Conservation (phyloP, 2,888 invertebrate species). For the Dryobotodes eremita region DNA sequence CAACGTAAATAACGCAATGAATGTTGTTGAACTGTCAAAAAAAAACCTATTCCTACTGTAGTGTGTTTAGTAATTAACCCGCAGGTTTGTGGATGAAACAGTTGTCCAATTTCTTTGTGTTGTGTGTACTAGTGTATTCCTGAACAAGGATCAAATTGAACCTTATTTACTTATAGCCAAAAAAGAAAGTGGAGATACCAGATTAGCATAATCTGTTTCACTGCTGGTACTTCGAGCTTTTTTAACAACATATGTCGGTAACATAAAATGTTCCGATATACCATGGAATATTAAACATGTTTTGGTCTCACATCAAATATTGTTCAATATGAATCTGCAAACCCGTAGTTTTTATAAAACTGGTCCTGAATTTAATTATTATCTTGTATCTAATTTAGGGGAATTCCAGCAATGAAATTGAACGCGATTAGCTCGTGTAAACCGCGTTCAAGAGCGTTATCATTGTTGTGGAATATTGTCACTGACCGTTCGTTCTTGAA, state of each 20-base stretch:
- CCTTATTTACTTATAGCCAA: background rate
- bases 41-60: too few relatives aligned
- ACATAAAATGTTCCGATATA: slow-evolving; percentile 3
- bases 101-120: slow-evolving; percentile 13
- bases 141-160: background rate
- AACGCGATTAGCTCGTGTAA: background rate
- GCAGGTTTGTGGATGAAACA: too few relatives aligned
- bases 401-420: background rate
- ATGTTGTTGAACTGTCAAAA: too few relatives aligned
- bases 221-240: background rate
- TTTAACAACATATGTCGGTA: background rate
- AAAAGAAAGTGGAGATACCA: background rate
- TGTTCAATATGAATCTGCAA: background rate
- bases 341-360: background rate
- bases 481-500: background rate
- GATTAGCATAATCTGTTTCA: background rate
- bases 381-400: background rate
- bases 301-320: slow-evolving; percentile 7
- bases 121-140: background rate
- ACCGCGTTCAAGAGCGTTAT: background rate
- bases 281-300: background rate
- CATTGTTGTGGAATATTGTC: background rate
- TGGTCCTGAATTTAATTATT: background rate
- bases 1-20: too few relatives aligned
- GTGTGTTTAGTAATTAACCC: too few relatives aligned